Percentiles rank a stretch among this genome's conserved stretches.
phyloP scores from a whole-genome alignment of 2,888 invertebrate species.

The Lottia scabra region DNA sequence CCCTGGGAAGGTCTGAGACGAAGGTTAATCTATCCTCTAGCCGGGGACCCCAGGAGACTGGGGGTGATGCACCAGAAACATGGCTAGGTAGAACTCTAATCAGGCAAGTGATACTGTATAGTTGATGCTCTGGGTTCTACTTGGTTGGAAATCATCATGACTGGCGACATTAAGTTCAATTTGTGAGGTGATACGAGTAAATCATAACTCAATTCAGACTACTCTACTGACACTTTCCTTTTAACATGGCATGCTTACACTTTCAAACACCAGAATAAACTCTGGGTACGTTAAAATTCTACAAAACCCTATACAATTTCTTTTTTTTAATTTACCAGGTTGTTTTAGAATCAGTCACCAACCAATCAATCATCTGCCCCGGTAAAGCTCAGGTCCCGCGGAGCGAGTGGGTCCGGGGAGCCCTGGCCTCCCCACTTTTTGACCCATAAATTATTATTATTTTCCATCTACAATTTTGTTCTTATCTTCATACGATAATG shows the following conservation, averaged over 20 bases:
- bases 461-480: too few relatives aligned
- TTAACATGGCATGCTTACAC: constrained; percentile 6
- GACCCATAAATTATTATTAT: too few relatives aligned
- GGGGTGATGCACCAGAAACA: constrained; percentile 52
- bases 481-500: too few relatives aligned
- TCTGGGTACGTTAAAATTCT: too few relatives aligned
- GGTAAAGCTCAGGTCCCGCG: too few relatives aligned
- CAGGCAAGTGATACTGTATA: constrained; percentile 28
- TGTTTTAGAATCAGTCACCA: too few relatives aligned
- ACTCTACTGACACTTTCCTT: constrained; percentile 47
- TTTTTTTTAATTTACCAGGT: too few relatives aligned
- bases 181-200: constrained; percentile 41
- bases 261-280: too few relatives aligned
- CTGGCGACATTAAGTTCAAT: constrained; percentile 50
- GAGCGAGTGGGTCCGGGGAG: too few relatives aligned
- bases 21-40: constrained; percentile 45
- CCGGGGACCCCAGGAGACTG: constrained; percentile 43
- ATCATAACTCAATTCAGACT: constrained; percentile 62
- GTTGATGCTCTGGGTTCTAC: constrained; percentile 3
- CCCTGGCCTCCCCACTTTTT: too few relatives aligned
- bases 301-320: too few relatives aligned
- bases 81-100: constrained; percentile 15
- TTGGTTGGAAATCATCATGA: constrained; percentile 49
- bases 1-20: constrained; percentile 65
- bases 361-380: too few relatives aligned